Percentiles rank a stretch among this genome's conserved stretches.
These are phyloP conservation scores for Erebia aethiops DNA, from an alignment of 2,888 invertebrate species.

Conservation along the genomic window DNA sequence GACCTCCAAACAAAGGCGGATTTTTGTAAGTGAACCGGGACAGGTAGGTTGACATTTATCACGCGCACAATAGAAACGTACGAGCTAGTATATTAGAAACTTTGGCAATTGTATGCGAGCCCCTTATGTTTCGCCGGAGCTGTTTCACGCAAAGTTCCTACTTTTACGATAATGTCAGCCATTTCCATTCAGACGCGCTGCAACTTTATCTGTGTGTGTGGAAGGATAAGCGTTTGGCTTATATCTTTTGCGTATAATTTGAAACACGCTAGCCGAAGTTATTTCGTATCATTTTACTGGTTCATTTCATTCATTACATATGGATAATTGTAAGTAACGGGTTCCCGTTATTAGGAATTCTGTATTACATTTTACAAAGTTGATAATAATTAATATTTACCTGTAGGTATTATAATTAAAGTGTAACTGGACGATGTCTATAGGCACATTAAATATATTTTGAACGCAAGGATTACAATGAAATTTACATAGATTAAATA, in stretches of 20 bases:
- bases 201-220: slow-evolving; percentile 82
- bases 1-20: slow-evolving; percentile 22
- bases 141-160: slow-evolving; percentile 78
- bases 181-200: slow-evolving; percentile 81
- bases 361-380: neutral
- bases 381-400: too few species aligned
- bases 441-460: too few species aligned
- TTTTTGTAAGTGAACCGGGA: slow-evolving; percentile 39
- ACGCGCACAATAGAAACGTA: slow-evolving; percentile 70
- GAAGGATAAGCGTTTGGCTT: slow-evolving; percentile 75
- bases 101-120: slow-evolving; percentile 81
- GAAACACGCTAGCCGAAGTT: slow-evolving; percentile 40
- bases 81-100: slow-evolving; percentile 77
- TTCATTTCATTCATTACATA: neutral
- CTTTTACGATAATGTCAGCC: slow-evolving; percentile 83
- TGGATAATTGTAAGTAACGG: neutral
- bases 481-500: too few species aligned
- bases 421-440: too few species aligned
- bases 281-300: slow-evolving; percentile 30
- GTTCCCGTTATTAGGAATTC: neutral
- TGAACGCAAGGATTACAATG: too few species aligned
- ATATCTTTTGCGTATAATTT: slow-evolving; percentile 59
- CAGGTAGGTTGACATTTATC: slow-evolving; percentile 71
- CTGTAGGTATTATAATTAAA: neutral
- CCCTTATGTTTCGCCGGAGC: slow-evolving; percentile 80